Percentiles rank a stretch among this genome's conserved stretches.
These are phyloP conservation scores for Paramormyrops hopkinsi DNA, from an alignment of 2,797 vertebrate species.

Conservation along the genomic window DNA sequence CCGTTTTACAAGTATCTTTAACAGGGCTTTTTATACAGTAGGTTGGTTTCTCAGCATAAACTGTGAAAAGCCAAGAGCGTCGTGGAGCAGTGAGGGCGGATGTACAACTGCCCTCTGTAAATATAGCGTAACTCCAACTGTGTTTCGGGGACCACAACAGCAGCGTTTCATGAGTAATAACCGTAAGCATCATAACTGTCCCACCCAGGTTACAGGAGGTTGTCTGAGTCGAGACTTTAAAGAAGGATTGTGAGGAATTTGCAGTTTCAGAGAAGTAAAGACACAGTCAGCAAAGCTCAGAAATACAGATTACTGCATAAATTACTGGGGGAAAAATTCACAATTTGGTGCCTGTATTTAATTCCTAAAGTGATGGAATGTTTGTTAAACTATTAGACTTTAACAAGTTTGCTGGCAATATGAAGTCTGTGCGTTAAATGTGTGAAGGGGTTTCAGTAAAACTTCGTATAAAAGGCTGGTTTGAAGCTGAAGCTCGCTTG, in stretches of 20 bases:
- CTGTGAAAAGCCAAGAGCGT: constrained; percentile 9
- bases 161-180: not conserved
- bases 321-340: not conserved
- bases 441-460: not conserved
- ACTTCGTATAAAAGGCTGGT: not conserved
- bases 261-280: not conserved
- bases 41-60: constrained; percentile 21
- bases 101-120: constrained; percentile 5
- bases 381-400: not conserved
- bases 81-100: not conserved
- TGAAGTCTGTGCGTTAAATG: not conserved
- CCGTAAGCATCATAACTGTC: not conserved
- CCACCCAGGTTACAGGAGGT: not conserved
- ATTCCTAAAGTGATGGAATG: not conserved
- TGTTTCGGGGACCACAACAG: not conserved
- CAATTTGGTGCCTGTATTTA: not conserved
- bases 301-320: not conserved
- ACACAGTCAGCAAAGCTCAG: not conserved
- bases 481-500: not conserved
- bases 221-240: not conserved
- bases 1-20: constrained; percentile 26
- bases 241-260: not conserved
- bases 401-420: not conserved
- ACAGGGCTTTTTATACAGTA: constrained; percentile 15
- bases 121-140: not conserved